Percentiles rank a stretch among this genome's conserved stretches.
phyloP scores from a whole-genome alignment of 2,113 vertebrate species.

The Stigmatopora nigra region DNA sequence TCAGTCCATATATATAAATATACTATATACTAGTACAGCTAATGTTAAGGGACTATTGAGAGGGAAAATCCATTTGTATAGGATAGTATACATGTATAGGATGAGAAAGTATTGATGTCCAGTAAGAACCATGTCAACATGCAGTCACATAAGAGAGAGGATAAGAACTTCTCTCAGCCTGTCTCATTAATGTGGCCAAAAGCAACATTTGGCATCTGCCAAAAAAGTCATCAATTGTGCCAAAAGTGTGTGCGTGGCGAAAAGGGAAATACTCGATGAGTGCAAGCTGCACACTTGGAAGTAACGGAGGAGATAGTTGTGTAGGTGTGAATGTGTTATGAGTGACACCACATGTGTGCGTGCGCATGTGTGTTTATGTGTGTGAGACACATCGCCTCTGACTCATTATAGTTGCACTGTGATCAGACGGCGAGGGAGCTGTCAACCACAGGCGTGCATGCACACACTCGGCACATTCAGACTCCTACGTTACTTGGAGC shows the following conservation, averaged over 20 bases:
- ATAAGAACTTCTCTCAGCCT: constrained; percentile 37
- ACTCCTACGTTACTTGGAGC: constrained; percentile 58
- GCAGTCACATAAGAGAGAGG: constrained; percentile 7
- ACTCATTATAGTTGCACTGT: constrained; percentile 68
- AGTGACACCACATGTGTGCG: constrained; percentile 15
- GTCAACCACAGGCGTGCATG: constrained; percentile 43
- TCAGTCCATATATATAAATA: no score
- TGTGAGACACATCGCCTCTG: constrained; percentile 60
- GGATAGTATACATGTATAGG: not conserved
- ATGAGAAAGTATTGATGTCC: not conserved
- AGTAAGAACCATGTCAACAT: constrained; percentile 11
- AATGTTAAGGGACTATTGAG: no score
- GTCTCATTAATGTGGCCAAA: constrained; percentile 53
- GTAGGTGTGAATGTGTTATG: constrained; percentile 16
- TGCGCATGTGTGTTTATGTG: constrained; percentile 33
- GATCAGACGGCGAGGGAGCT: constrained; percentile 60
- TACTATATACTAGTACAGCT: no score
- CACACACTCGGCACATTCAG: constrained; percentile 32
- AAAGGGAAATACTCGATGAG: constrained; percentile 42
- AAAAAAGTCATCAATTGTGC: constrained; percentile 28
- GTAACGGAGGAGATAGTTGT: constrained; percentile 20
- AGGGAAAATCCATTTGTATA: not conserved
- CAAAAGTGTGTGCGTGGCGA: constrained; percentile 14
- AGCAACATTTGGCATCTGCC: constrained; percentile 53
- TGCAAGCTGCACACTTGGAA: constrained; percentile 53